Evolutionary conservation across 30 jellyfish, hydroid and myxozoan genomes (phyloP).

Genomic region (Nemopilema nomurai): DNA sequence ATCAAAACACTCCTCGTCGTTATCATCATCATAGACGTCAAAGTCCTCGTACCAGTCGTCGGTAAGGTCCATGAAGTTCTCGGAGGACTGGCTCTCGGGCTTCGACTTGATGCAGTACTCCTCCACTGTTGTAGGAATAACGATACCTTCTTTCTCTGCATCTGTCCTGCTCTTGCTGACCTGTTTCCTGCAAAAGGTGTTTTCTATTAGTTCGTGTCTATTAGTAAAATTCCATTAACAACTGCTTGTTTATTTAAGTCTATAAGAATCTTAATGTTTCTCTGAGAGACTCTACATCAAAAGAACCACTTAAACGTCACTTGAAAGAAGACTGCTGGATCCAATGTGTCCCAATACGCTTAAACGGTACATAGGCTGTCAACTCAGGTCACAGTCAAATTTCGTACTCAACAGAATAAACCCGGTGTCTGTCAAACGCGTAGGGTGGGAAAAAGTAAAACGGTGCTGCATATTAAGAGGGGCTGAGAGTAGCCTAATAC

Average conservation of each 20-base stretch:
- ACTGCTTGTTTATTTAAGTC: no score
- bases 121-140: constrained; percentile 85
- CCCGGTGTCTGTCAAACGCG: no score
- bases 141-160: constrained; percentile 92
- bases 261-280: no score
- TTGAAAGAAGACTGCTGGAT: neutral
- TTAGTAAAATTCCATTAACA: no score
- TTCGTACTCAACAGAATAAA: no score
- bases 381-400: neutral
- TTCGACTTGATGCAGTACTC: constrained; percentile 88
- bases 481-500: no score
- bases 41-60: constrained; percentile 98
- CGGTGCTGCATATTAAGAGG: no score
- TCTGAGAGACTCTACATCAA: no score
- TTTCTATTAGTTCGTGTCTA: no score
- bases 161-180: constrained; percentile 92
- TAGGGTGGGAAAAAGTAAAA: no score
- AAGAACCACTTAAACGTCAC: no score
- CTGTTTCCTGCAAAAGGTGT: constrained; percentile 78
- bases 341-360: neutral
- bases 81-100: constrained; percentile 87
- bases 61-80: constrained; percentile 76
- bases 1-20: constrained; percentile 90
- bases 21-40: constrained; percentile 85
- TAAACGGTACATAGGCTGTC: neutral